Conservation (phyloP, 2,113 vertebrate species). For the Cygnus buccinator region DNA sequence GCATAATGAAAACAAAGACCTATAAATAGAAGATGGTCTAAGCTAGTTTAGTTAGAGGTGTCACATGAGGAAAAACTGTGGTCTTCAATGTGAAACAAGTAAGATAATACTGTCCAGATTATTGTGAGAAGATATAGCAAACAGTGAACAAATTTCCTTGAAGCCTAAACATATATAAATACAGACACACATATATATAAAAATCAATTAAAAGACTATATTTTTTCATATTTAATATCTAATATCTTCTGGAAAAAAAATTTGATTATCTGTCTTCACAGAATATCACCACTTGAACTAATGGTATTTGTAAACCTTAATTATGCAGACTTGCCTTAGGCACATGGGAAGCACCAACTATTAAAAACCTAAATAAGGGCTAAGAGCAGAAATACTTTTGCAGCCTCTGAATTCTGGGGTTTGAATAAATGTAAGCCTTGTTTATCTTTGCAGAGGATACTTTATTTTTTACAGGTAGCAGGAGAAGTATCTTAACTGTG, state of each 20-base stretch:
- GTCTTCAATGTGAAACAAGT: neutral
- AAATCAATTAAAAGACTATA: neutral
- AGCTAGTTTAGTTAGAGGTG: neutral
- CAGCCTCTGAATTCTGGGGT: neutral
- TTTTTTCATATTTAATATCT: neutral
- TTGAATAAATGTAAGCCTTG: neutral
- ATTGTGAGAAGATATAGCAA: neutral
- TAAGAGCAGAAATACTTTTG: neutral
- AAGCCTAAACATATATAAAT: neutral
- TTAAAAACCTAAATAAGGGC: neutral
- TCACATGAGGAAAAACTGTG: neutral
- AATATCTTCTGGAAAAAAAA: neutral
- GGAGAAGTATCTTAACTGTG: neutral
- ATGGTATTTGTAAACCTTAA: neutral
- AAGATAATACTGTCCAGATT: neutral
- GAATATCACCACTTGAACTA: neutral
- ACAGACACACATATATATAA: no score
- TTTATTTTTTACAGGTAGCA: neutral
- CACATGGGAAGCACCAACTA: neutral
- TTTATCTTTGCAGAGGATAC: neutral
- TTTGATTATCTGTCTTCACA: neutral
- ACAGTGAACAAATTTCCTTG: neutral
- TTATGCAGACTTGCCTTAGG: neutral
- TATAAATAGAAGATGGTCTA: neutral
- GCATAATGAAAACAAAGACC: neutral